phyloP scores from a whole-genome alignment of 2,113 vertebrate species.

The Triplophysa tibetana region DNA sequence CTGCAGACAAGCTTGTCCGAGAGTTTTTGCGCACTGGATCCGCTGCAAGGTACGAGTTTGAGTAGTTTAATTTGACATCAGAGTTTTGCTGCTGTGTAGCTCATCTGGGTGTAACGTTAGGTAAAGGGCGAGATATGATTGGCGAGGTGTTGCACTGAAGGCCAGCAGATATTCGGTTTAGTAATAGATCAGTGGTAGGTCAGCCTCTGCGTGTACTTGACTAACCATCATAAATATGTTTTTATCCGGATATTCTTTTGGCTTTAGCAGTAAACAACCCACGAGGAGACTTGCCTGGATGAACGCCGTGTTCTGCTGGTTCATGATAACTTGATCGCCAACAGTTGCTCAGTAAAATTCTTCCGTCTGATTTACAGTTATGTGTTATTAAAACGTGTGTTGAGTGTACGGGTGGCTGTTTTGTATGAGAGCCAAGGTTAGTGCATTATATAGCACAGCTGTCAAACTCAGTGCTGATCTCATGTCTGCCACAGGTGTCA shows the following conservation, averaged over 20 bases:
- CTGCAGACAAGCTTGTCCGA: constrained; percentile 75
- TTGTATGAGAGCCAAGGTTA: neutral
- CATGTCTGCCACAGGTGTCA: neutral
- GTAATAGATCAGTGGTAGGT: neutral
- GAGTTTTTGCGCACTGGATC: constrained; percentile 77
- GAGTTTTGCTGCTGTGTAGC: neutral
- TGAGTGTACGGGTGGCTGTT: neutral
- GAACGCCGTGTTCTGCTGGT: neutral
- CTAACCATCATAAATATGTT: neutral
- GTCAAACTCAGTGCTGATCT: constrained; percentile 2
- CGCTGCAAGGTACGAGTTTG: constrained; percentile 74
- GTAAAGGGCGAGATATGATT: too few relatives aligned
- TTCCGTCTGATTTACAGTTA: neutral
- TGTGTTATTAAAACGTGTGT: neutral
- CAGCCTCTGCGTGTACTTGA: neutral
- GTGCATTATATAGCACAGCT: constrained; percentile 3
- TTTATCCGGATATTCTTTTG: neutral
- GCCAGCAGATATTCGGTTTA: neutral
- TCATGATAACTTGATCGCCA: neutral
- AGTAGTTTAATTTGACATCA: neutral
- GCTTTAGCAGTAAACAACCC: neutral
- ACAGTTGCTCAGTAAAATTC: neutral
- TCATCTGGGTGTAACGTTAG: neutral
- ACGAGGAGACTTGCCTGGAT: too few relatives aligned
- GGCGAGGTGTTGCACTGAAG: constrained; percentile 9